These are phyloP conservation scores for Pyxicephalus adspersus DNA, from an alignment of 2,113 vertebrate genomes.

Conservation along the genomic window DNA sequence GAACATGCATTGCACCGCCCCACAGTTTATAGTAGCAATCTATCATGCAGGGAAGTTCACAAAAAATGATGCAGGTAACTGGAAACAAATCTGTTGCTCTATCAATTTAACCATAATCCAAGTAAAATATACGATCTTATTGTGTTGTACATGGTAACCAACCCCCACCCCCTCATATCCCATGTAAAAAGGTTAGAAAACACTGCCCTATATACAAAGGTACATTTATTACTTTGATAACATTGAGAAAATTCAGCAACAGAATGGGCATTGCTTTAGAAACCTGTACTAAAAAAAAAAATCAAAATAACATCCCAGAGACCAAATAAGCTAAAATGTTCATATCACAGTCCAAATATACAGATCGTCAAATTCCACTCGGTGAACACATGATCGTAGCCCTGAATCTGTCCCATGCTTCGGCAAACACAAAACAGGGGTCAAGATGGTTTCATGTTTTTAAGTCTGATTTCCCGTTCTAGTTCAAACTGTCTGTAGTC, in stretches of 20 bases:
- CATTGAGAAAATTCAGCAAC: background rate
- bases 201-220: background rate
- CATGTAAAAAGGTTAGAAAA: too few relatives aligned
- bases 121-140: too few relatives aligned
- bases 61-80: too few relatives aligned
- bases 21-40: too few relatives aligned
- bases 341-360: slow-evolving; percentile 16
- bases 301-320: background rate
- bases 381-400: background rate
- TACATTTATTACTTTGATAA: background rate
- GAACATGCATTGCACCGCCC: too few relatives aligned
- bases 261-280: background rate
- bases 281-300: background rate
- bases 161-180: too few relatives aligned
- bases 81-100: too few relatives aligned
- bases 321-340: background rate
- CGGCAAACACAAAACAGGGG: background rate
- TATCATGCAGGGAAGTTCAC: too few relatives aligned
- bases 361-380: background rate
- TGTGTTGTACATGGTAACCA: too few relatives aligned
- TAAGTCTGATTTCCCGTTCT: slow-evolving; percentile 87
- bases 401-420: background rate
- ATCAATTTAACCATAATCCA: too few relatives aligned
- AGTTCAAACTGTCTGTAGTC: slow-evolving; percentile 94
- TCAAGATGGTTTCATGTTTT: slow-evolving; percentile 87